Conservation (phyloP, 35 echinoderm and acorn worm genomes). For the Lytechinus pictus region DNA sequence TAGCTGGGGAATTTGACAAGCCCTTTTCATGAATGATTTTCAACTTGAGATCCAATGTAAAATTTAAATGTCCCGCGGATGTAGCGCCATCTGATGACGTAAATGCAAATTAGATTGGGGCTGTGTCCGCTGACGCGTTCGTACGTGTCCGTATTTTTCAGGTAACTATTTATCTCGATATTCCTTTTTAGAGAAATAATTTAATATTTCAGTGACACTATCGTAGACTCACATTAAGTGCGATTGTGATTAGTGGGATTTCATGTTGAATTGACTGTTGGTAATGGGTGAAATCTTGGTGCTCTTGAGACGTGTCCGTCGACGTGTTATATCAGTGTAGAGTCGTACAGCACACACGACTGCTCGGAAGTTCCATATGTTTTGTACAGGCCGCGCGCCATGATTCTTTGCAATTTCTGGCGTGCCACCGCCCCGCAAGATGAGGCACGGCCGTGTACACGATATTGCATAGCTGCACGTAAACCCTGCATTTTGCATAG, state of each 20-base stretch:
- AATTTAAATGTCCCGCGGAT: constrained; percentile 33
- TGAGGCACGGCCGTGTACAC: not conserved
- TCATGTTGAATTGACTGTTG: not conserved
- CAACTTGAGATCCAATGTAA: not conserved
- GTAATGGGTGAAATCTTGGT: not conserved
- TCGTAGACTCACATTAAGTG: not conserved
- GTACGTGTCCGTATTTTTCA: constrained; percentile 47
- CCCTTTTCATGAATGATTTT: no score
- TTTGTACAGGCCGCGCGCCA: constrained; percentile 50
- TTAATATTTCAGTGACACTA: not conserved
- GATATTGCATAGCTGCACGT: not conserved
- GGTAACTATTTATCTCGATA: constrained; percentile 17
- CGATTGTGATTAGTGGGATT: not conserved
- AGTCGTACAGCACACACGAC: constrained; percentile 31
- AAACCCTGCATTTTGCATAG: not conserved
- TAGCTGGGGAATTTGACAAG: no score
- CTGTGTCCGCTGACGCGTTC: constrained; percentile 53
- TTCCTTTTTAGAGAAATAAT: not conserved
- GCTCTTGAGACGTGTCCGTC: constrained; percentile 25
- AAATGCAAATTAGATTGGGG: constrained; percentile 44
- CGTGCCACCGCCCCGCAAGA: constrained; percentile 44
- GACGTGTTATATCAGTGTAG: constrained; percentile 28
- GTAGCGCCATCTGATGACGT: constrained; percentile 46
- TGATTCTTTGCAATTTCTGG: constrained; percentile 17
- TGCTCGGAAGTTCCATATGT: not conserved